Conservation (phyloP, 2,888 invertebrate species). For the Hirtodrosophila alboralis region DNA sequence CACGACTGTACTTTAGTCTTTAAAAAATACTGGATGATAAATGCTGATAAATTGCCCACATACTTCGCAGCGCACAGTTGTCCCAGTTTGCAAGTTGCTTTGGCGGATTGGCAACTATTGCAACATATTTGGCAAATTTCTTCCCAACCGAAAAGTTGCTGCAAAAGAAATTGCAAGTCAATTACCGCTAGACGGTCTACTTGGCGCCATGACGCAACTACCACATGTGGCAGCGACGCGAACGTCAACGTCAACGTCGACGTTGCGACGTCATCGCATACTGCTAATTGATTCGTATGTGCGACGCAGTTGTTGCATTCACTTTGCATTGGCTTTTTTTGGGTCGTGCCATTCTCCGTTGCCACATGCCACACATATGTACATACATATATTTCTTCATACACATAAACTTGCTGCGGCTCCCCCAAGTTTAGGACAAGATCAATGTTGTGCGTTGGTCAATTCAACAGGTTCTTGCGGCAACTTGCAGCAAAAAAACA, state of each 20-base stretch:
- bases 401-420: conserved; percentile 14
- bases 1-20: conserved; percentile 7
- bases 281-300: conserved; percentile 75
- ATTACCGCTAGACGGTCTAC: conserved; percentile 74
- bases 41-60: conserved; percentile 46
- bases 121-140: conserved; percentile 68
- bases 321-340: conserved; percentile 65
- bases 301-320: conserved; percentile 68
- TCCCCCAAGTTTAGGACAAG: conserved; percentile 69
- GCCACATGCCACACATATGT: conserved; percentile 37
- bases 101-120: conserved; percentile 43
- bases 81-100: conserved; percentile 22
- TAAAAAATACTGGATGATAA: conserved; percentile 38
- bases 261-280: conserved; percentile 55
- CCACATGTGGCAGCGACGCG: conserved; percentile 67
- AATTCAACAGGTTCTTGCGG: conserved; percentile 67
- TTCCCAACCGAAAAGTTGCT: conserved; percentile 73
- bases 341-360: conserved; percentile 74
- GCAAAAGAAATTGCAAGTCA: conserved; percentile 79
- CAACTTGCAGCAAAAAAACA: conserved; percentile 36
- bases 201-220: conserved; percentile 76
- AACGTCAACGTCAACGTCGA: conserved; percentile 10
- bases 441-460: conserved; percentile 72
- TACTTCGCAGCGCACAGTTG: conserved; percentile 26
- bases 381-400: conserved; percentile 7